Evolutionary conservation across 2,888 invertebrate species (phyloP).

Genomic region (Stenodera caucasica): DNA sequence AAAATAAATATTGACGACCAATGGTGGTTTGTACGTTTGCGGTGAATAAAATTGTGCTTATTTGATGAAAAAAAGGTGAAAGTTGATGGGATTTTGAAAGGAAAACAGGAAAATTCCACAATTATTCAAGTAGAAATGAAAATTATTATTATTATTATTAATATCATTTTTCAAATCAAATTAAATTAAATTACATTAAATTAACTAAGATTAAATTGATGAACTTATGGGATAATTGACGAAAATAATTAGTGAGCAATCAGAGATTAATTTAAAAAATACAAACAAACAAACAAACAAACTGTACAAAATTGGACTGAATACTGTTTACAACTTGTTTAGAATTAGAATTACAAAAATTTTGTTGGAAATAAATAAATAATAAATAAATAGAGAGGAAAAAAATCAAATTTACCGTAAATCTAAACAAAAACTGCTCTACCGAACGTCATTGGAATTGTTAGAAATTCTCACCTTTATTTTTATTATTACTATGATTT

Average conservation of each 20-base stretch:
- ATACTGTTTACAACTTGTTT: not conserved
- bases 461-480: slow-evolving; percentile 6
- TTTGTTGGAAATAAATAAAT: slow-evolving; percentile 1
- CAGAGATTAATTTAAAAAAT: not conserved
- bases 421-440: not conserved
- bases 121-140: not conserved
- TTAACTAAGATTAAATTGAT: not conserved
- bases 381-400: not conserved
- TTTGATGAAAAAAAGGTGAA: no score
- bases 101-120: no score
- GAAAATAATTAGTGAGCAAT: not conserved
- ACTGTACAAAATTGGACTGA: not conserved
- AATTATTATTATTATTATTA: not conserved
- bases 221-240: not conserved
- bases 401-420: not conserved
- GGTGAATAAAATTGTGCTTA: no score
- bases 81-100: no score
- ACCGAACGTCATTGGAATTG: not conserved
- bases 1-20: no score
- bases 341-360: not conserved
- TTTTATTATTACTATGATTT: not conserved
- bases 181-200: no score
- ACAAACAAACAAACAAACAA: not conserved
- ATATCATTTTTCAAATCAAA: not conserved
- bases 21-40: no score